phyloP scores from a whole-genome alignment of 2,113 vertebrate species.

The Marcusenius ussheri region DNA sequence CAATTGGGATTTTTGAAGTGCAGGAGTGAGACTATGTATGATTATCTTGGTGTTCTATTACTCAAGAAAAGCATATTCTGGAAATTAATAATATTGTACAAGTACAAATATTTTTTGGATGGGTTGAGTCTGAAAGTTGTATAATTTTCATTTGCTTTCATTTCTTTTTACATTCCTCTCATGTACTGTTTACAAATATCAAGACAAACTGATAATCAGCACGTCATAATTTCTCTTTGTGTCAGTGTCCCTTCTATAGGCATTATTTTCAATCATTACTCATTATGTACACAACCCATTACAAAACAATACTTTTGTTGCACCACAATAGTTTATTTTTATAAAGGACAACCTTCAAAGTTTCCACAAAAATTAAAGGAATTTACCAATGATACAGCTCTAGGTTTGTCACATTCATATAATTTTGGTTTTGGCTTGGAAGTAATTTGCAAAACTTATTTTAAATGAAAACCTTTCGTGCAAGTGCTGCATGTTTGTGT shows the following conservation, averaged over 20 bases:
- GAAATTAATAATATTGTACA: neutral
- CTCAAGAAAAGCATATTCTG: neutral
- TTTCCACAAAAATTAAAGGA: constrained; percentile 74
- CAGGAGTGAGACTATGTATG: neutral
- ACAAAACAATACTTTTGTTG: constrained; percentile 58
- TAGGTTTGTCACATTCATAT: constrained; percentile 75
- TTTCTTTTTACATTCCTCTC: neutral
- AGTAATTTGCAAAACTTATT: constrained; percentile 65
- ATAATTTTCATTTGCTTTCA: neutral
- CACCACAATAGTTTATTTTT: constrained; percentile 65
- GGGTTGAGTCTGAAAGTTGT: neutral
- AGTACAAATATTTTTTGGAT: neutral
- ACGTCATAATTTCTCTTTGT: constrained; percentile 34
- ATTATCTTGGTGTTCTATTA: neutral
- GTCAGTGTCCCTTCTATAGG: constrained; percentile 43
- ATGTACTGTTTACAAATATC: neutral
- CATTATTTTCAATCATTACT: constrained; percentile 51
- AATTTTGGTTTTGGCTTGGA: constrained; percentile 76
- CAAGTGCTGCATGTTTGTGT: constrained; percentile 41
- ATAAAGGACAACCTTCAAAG: constrained; percentile 60
- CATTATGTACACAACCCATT: constrained; percentile 65
- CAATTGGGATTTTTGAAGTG: neutral
- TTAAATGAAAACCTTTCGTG: constrained; percentile 60
- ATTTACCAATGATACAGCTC: constrained; percentile 64
- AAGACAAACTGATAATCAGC: constrained; percentile 28